phyloP scores from a whole-genome alignment of 2,888 invertebrate genomes.

The Acronicta leporina region DNA sequence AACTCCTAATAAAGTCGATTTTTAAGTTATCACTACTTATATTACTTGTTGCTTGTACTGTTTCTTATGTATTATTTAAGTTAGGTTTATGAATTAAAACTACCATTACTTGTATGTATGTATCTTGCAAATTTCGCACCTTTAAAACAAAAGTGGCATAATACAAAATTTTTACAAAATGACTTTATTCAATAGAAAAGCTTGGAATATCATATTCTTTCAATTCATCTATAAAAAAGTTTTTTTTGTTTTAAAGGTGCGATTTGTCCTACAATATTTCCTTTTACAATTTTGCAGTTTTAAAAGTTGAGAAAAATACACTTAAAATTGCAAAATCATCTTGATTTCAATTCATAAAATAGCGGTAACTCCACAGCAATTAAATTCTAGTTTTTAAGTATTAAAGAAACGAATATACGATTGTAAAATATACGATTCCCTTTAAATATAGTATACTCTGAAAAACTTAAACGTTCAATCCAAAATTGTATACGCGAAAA shows the following conservation, averaged over 20 bases:
- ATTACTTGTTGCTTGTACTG: neutral
- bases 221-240: too few relatives aligned
- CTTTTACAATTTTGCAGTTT: neutral
- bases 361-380: slow-evolving; percentile 31
- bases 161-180: too few relatives aligned
- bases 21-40: neutral
- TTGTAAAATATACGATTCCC: slow-evolving; percentile 75
- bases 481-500: slow-evolving; percentile 82
- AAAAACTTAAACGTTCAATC: slow-evolving; percentile 69
- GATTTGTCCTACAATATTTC: too few relatives aligned
- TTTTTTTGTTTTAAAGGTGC: too few relatives aligned
- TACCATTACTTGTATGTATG: slow-evolving; percentile 41
- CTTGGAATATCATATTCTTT: too few relatives aligned
- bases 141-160: too few relatives aligned
- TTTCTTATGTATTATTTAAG: slow-evolving; percentile 38
- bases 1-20: slow-evolving; percentile 2
- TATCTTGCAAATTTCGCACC: slow-evolving; percentile 3
- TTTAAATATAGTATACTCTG: slow-evolving; percentile 68
- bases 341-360: neutral
- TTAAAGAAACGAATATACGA: slow-evolving; percentile 75
- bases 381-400: slow-evolving; percentile 50
- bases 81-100: slow-evolving; percentile 25
- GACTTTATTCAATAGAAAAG: too few relatives aligned
- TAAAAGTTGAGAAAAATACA: too few relatives aligned
- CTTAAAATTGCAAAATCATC: too few relatives aligned